Evolutionary conservation across 2,797 vertebrate genomes (phyloP).

Genomic region (Propithecus perrieri): DNA sequence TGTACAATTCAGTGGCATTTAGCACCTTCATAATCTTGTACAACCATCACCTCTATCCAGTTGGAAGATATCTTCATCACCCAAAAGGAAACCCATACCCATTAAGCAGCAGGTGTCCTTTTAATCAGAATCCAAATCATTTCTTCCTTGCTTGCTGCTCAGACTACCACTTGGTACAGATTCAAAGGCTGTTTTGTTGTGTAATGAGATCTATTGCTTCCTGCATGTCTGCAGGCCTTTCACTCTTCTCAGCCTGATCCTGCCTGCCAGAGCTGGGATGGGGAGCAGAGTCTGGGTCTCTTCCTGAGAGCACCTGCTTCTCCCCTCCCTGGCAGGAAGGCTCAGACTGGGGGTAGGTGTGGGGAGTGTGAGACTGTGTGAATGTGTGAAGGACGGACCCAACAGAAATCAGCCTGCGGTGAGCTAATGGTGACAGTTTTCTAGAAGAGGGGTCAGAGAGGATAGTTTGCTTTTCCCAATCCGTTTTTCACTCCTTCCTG

Average conservation of each 20-base stretch:
- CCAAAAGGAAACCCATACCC: neutral
- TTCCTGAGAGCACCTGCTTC: neutral
- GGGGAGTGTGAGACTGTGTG: neutral
- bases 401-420: neutral
- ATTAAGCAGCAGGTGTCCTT: neutral
- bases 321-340: neutral
- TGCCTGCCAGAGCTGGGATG: neutral
- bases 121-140: constrained; percentile 9
- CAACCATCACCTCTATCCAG: neutral
- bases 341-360: neutral
- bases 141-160: neutral
- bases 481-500: neutral
- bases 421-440: neutral
- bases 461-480: neutral
- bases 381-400: neutral
- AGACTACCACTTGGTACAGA: constrained; percentile 3
- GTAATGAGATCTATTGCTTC: constrained; percentile 44
- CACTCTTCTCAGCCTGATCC: neutral
- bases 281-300: neutral
- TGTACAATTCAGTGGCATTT: neutral
- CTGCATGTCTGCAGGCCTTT: constrained; percentile 5
- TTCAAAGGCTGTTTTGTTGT: constrained; percentile 26
- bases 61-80: neutral
- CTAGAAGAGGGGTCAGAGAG: neutral
- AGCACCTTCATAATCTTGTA: neutral